A percentile compares a stretch with the other conserved stretches of the same genome.
Conservation (phyloP, 2,113 vertebrate genomes). For the Cyanoramphus novaezelandiae region DNA sequence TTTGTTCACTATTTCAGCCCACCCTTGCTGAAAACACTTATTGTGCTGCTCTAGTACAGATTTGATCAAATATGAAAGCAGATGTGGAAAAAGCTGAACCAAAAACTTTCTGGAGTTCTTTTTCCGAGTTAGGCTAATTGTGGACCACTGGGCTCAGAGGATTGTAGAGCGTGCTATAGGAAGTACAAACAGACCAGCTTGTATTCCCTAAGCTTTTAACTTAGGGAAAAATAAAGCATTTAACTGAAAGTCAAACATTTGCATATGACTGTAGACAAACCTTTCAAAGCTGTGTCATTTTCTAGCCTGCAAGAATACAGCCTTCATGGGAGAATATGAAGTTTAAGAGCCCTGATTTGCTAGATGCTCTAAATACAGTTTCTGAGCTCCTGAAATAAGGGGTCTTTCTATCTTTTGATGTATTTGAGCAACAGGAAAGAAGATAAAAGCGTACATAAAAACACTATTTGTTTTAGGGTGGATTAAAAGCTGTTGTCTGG, state of each 20-base stretch:
- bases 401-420: neutral
- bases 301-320: neutral
- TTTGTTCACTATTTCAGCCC: neutral
- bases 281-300: neutral
- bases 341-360: neutral
- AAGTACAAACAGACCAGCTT: neutral
- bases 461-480: constrained; percentile 68
- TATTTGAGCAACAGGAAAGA: neutral
- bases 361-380: neutral
- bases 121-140: neutral
- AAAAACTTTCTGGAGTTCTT: neutral
- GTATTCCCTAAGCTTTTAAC: neutral
- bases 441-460: neutral
- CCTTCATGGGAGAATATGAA: neutral
- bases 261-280: neutral
- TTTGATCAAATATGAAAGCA: neutral
- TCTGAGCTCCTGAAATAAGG: neutral
- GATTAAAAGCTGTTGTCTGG: constrained; percentile 88
- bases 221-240: neutral
- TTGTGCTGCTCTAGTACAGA: neutral
- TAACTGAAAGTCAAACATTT: neutral
- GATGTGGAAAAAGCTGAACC: neutral
- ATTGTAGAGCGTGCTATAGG: rapidly evolving
- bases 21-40: neutral
- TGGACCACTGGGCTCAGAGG: neutral